Evolutionary conservation across 1,140 invertebrate species (phyloP).

Genomic region (Ganaspis sp.): DNA sequence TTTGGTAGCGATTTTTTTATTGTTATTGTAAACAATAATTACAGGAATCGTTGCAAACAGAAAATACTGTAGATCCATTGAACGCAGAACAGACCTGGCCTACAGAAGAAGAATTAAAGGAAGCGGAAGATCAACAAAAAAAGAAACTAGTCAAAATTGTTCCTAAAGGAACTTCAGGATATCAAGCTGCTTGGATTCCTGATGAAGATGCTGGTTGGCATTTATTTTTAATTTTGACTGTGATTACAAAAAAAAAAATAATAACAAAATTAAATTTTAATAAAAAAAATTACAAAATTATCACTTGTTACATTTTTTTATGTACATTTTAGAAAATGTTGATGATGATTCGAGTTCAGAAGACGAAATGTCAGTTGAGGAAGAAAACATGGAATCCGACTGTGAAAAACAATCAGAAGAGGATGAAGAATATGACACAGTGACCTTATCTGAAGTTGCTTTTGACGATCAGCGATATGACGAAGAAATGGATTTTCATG

Average conservation of each 20-base stretch:
- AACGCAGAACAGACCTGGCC: slow-evolving; percentile 98
- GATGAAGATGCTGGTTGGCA: slow-evolving; percentile 80
- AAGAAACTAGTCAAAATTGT: slow-evolving; percentile 87
- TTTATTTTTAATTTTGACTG: slow-evolving; percentile 20
- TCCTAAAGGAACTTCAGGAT: slow-evolving; percentile 96
- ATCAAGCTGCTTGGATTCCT: slow-evolving; percentile 97
- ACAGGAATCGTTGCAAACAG: slow-evolving; percentile 85
- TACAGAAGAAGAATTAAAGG: slow-evolving; percentile 91
- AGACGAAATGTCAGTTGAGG: slow-evolving; percentile 80
- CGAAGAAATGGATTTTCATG: slow-evolving; percentile 83
- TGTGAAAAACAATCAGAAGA: slow-evolving; percentile 75
- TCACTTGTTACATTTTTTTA: slow-evolving; percentile 16
- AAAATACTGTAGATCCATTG: slow-evolving; percentile 92
- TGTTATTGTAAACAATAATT: slow-evolving; percentile 30
- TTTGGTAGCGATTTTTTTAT: no score
- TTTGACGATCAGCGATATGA: slow-evolving; percentile 81
- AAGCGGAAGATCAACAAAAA: slow-evolving; percentile 81
- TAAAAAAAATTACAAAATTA: no score
- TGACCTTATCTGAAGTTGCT: slow-evolving; percentile 81
- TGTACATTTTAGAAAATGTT: slow-evolving; percentile 38
- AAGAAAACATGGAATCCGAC: slow-evolving; percentile 79
- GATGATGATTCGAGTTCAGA: slow-evolving; percentile 68
- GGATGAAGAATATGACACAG: slow-evolving; percentile 83
- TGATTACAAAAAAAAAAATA: no score
- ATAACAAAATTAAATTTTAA: no score